Evolutionary conservation across 2,888 invertebrate genomes (phyloP).

Genomic region (Catonia carolina): DNA sequence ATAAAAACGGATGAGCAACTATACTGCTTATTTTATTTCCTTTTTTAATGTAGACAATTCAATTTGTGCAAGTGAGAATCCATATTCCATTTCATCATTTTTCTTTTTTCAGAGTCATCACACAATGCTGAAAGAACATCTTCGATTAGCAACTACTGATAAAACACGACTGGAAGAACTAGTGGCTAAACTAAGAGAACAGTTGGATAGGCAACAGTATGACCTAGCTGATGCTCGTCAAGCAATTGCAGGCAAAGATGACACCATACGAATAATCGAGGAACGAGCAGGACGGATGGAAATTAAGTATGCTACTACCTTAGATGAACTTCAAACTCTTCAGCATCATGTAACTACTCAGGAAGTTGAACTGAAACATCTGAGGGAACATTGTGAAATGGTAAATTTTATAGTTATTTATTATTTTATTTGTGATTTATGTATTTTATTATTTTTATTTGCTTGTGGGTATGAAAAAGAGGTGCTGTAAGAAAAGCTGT

Average conservation of each 20-base stretch:
- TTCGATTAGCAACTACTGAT: slow-evolving; percentile 35
- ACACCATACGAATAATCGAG: slow-evolving; percentile 35
- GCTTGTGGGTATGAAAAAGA: no score
- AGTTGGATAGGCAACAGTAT: slow-evolving; percentile 36
- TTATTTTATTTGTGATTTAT: no score
- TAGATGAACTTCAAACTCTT: slow-evolving; percentile 35
- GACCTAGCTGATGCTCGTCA: slow-evolving; percentile 36
- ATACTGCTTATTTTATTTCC: no score
- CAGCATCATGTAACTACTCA: slow-evolving; percentile 35
- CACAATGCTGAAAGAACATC: slow-evolving; percentile 33
- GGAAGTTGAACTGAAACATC: slow-evolving; percentile 37
- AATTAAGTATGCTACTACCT: slow-evolving; percentile 34
- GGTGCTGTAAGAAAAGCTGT: no score
- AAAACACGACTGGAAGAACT: slow-evolving; percentile 35
- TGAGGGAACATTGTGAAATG: slow-evolving; percentile 36
- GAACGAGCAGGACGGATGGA: slow-evolving; percentile 35
- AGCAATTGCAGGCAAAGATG: slow-evolving; percentile 34
- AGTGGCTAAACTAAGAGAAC: slow-evolving; percentile 35
- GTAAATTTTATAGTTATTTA: slow-evolving; percentile 27
- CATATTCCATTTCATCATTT: slow-evolving; percentile 1
- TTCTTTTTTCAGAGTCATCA: slow-evolving; percentile 30
- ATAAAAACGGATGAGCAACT: no score
- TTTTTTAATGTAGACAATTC: no score
- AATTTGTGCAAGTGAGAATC: no score
- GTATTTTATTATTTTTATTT: no score